A percentile compares a stretch with the other conserved stretches of the same genome.
phyloP scores from a whole-genome alignment of 1,140 invertebrate genomes.

The Venustaconcha ellipsiformis region DNA sequence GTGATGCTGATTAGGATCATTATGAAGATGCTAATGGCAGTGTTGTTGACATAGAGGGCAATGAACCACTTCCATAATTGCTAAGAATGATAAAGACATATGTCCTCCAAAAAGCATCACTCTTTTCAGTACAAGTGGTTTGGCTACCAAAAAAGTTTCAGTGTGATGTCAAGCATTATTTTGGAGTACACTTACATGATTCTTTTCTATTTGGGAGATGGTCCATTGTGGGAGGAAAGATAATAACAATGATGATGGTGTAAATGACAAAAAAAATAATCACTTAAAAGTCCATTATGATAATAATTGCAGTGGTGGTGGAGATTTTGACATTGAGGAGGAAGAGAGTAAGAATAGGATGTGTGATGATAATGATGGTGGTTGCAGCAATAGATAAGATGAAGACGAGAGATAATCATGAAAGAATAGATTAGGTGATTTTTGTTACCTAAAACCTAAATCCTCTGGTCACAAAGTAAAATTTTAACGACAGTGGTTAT shows the following conservation, averaged over 20 bases:
- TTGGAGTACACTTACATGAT: too few relatives aligned
- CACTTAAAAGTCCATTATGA: neutral
- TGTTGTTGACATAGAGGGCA: too few relatives aligned
- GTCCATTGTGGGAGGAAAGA: neutral
- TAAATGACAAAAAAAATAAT: conserved; percentile 1
- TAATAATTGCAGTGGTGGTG: neutral
- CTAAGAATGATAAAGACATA: too few relatives aligned
- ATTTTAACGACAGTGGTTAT: conserved; percentile 1
- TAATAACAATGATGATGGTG: neutral
- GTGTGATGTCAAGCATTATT: too few relatives aligned
- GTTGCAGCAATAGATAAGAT: neutral
- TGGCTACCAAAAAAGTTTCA: too few relatives aligned
- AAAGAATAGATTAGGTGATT: neutral
- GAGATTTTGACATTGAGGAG: neutral
- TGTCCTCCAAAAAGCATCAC: too few relatives aligned
- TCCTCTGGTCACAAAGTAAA: neutral
- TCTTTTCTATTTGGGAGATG: too few relatives aligned
- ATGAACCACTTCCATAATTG: too few relatives aligned
- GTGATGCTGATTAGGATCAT: too few relatives aligned
- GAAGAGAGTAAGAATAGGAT: conserved; percentile 4
- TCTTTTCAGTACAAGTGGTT: too few relatives aligned
- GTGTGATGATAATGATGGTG: conserved; percentile 1
- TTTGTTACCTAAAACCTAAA: too few relatives aligned
- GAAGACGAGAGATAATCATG: conserved; percentile 5
- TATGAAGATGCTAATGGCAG: too few relatives aligned